Evolutionary conservation across 1,140 invertebrate genomes (phyloP).

Genomic region (Atopsyche davidsoni): DNA sequence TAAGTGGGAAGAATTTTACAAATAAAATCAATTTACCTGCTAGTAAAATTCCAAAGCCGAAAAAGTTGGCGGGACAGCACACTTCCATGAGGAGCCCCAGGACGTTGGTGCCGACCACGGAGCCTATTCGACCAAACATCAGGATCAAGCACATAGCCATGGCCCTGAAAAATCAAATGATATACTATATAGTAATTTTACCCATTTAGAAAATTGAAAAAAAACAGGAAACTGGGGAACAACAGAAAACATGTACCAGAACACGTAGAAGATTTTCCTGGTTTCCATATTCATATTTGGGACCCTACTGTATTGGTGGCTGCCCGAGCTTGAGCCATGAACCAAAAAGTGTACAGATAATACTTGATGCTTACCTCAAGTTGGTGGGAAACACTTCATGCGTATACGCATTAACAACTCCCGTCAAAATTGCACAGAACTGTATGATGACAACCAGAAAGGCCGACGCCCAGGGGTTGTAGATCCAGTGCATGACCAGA

Average conservation of each 20-base stretch:
- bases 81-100: conserved; percentile 36
- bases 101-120: conserved; percentile 37
- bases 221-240: too few relatives aligned
- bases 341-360: too few relatives aligned
- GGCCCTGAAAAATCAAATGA: conserved; percentile 32
- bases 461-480: conserved; percentile 32
- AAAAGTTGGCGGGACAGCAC: conserved; percentile 36
- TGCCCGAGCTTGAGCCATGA: too few relatives aligned
- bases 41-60: conserved; percentile 24
- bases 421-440: conserved; percentile 37
- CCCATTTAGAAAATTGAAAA: too few relatives aligned
- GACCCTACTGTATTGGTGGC: too few relatives aligned
- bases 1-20: too few relatives aligned
- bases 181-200: too few relatives aligned
- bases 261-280: too few relatives aligned
- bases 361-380: conserved; percentile 32
- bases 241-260: too few relatives aligned
- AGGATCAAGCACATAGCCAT: conserved; percentile 46
- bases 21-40: too few relatives aligned
- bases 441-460: conserved; percentile 37
- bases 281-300: background rate
- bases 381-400: conserved; percentile 44
- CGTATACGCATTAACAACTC: conserved; percentile 38
- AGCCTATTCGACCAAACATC: conserved; percentile 43
- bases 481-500: conserved; percentile 33